A percentile compares a stretch with the other conserved stretches of the same genome.
Conservation (phyloP, 2,888 invertebrate genomes). For the Dynastes grantii region DNA sequence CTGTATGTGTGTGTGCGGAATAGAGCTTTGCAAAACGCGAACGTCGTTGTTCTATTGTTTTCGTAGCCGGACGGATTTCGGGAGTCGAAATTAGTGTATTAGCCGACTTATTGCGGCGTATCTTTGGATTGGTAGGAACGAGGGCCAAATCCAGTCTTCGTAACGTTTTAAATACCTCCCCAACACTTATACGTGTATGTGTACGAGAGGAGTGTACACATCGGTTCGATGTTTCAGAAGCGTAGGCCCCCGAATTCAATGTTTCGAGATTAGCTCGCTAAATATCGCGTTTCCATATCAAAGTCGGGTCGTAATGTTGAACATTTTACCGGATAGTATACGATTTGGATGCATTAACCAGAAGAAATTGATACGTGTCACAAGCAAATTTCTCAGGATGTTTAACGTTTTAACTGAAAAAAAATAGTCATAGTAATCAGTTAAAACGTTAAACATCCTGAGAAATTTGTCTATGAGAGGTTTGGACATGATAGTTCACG, state of each 20-base stretch:
- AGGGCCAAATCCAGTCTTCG: constrained; percentile 24
- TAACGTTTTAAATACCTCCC: constrained; percentile 20
- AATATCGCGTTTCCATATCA: constrained; percentile 10
- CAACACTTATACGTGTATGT: background rate
- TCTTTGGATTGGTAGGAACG: constrained; percentile 19
- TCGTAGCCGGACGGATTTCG: constrained; percentile 25
- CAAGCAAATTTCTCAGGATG: too few relatives aligned
- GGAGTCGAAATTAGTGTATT: constrained; percentile 36
- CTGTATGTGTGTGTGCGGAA: background rate
- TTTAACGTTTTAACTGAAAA: too few relatives aligned
- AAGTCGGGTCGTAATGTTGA: constrained; percentile 4
- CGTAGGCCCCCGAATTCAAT: background rate
- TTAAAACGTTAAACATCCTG: too few relatives aligned
- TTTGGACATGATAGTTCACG: too few relatives aligned
- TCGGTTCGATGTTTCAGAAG: constrained; percentile 1
- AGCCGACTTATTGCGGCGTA: constrained; percentile 33
- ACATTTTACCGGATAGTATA: background rate
- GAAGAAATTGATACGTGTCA: too few relatives aligned
- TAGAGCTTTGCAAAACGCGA: constrained; percentile 21
- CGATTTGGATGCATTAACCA: background rate
- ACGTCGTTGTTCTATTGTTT: constrained; percentile 29
- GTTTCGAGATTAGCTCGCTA: constrained; percentile 25
- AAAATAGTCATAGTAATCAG: too few relatives aligned
- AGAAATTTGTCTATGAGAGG: too few relatives aligned
- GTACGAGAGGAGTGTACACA: background rate